Base-by-base conservation (phyloP, 2,888 invertebrate genomes). In the Epistrophe eligans region DNA sequence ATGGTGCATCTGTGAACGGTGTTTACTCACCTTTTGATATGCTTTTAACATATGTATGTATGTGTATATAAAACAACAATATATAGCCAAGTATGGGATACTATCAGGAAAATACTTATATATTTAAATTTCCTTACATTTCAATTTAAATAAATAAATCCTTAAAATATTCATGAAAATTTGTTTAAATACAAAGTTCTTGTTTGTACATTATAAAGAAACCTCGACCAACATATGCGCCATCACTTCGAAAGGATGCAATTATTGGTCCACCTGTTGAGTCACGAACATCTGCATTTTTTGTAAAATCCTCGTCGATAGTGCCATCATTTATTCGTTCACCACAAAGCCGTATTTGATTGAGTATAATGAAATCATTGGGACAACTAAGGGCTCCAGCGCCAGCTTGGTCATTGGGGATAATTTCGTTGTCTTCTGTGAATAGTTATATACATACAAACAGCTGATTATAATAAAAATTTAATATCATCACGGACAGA, bases 341-440 rank as follows among this genome's bases (percentile, higher is more conserved):
- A 0, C 96, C 97, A 89, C 97, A 97, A 4, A 97, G 93, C 74
- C 96, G 93, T 32, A 95, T 94, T 15, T 96, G 96, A 70, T 95
- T 95, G 84, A 96, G 93, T 2, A 95, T 93, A 58, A 97, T 93
- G 93, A 95, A 97, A 91, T 97, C 97, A 88, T 95, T 95, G 0
- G 96, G 96, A 90, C 97, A 97, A 91, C 96, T 95, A 89, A 95
- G 94, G 74, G 96, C 94, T 90, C 96, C 96, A 62, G 95, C 95
- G 0, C 96, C 97, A 1, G 96, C 96, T 91, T 96, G 96, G 1
- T 94, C 95, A 40, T 94, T 94, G 4, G 96, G 95, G 45, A 96
- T 94, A 7, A 95, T 93, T 83, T 94, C 94, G 50, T 94, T 92
- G 38, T 95, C 95, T 90, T 94, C 96, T 96, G 89, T 19, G 91